Conservation (phyloP, 2,113 vertebrate genomes). For the Colistium nudipinnis region DNA sequence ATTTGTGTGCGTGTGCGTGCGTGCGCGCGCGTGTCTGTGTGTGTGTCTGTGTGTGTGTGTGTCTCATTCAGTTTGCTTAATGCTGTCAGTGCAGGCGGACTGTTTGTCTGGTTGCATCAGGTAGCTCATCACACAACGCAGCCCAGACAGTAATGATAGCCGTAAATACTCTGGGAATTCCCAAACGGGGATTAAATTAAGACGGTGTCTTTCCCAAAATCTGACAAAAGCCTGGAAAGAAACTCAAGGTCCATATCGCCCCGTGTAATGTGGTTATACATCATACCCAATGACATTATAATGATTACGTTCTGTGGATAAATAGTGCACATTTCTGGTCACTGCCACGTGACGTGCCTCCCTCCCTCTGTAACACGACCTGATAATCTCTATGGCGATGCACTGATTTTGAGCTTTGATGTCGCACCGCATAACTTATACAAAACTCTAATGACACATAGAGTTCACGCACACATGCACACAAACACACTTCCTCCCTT, state of each 20-base stretch:
- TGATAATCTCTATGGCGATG: slow-evolving; percentile 20
- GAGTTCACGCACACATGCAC: slow-evolving; percentile 22
- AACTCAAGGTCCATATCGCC: slow-evolving; percentile 31
- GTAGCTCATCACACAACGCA: slow-evolving; percentile 67
- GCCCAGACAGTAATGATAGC: slow-evolving; percentile 72
- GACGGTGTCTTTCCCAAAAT: slow-evolving; percentile 68
- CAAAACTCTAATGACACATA: slow-evolving; percentile 18
- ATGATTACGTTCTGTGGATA: slow-evolving; percentile 27
- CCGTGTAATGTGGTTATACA: slow-evolving; percentile 45
- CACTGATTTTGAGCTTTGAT: slow-evolving; percentile 31
- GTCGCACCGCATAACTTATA: slow-evolving; percentile 21
- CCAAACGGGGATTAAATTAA: slow-evolving; percentile 70
- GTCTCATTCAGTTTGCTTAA: slow-evolving; percentile 65
- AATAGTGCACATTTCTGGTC: slow-evolving; percentile 49
- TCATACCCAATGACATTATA: slow-evolving; percentile 32
- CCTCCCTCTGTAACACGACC: slow-evolving; percentile 28
- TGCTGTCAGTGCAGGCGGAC: slow-evolving; percentile 65
- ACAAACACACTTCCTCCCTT: slow-evolving; percentile 47
- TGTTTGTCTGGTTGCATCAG: slow-evolving; percentile 70
- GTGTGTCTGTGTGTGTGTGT: slow-evolving; percentile 39
- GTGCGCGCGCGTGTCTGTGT: slow-evolving; percentile 40
- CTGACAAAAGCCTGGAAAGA: slow-evolving; percentile 48
- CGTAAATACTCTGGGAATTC: slow-evolving; percentile 72
- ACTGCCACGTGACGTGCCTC: slow-evolving; percentile 24
- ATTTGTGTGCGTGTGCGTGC: slow-evolving; percentile 30